These are phyloP conservation scores for Musca vetustissima DNA, from an alignment of 1,140 invertebrate species.

Conservation along the genomic window DNA sequence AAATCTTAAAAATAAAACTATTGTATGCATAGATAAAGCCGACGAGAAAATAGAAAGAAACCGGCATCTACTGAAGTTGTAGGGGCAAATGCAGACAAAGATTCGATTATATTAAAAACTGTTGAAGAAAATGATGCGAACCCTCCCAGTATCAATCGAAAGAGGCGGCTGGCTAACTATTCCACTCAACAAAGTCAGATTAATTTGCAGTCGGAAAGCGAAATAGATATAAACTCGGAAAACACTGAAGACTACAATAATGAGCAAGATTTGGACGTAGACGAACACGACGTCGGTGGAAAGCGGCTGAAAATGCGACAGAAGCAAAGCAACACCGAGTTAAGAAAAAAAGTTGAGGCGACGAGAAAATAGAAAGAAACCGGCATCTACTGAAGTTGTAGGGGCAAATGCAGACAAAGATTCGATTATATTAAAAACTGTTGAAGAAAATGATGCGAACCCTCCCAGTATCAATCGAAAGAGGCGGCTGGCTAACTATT, in stretches of 20 bases:
- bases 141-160: slow-evolving; percentile 32
- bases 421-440: neutral
- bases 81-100: no score
- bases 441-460: neutral
- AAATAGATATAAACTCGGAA: slow-evolving; percentile 40
- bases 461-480: slow-evolving; percentile 34
- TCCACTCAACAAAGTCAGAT: slow-evolving; percentile 31
- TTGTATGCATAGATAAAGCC: no score
- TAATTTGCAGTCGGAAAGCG: slow-evolving; percentile 39
- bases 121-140: neutral
- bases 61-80: no score
- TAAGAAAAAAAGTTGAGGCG: slow-evolving; percentile 62
- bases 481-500: slow-evolving; percentile 32
- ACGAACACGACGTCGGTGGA: slow-evolving; percentile 56
- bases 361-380: no score
- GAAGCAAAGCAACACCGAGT: slow-evolving; percentile 58
- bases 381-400: no score
- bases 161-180: slow-evolving; percentile 33
- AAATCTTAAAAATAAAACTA: no score
- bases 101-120: neutral
- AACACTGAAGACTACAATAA: slow-evolving; percentile 22
- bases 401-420: no score
- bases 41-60: no score
- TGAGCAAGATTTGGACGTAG: slow-evolving; percentile 53
- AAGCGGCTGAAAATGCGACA: slow-evolving; percentile 61